Evolutionary conservation across 2,888 invertebrate species (phyloP), one percentile per base, ranked within the genome.

Genomic region (Drosophila testacea): DNA sequence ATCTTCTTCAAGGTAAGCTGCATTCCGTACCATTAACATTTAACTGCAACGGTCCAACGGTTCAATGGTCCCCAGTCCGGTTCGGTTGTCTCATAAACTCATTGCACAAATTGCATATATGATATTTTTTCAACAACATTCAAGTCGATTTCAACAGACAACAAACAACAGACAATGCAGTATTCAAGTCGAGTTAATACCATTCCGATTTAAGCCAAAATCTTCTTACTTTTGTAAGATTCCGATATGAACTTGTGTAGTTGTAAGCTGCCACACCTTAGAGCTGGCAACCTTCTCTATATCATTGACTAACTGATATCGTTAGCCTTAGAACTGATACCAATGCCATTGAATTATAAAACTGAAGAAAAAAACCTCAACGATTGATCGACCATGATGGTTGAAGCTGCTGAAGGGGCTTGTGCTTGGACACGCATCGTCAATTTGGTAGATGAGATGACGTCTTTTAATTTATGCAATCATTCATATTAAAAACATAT

Each of bases 1-100:
- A 97, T 97, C 92, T 98, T 98, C 93, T 98, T 97, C 93, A 97
- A 97, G 96, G 97, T 97, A 94, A 94, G 93, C 90, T 11, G 72
- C 89, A 90, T 91, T 91, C 90, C 83, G 75, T 46, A 47, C 55
- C 66, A 67, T 65, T 66, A 65, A 52, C 70, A 69, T 65, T 70
- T 67, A 74, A 71, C 71, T 69, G 76, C 68, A 82, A 70, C 69
- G 64, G 56, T 52, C 54, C 76, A 22, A 22, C 22, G 22, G 86
- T 78, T 64, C 61, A 64, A 71, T 39, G 48, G 60, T 51, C 66
- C 32, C 22, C 61, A 32, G 50, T 61, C 59, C 61, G 75, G 73
- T 59, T 57, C 38, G 61, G 6, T 34, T 32, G 44, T 48, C 13
- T 60, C 56, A 52, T 41, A 41, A 64, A 64, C 44, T 10, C 10